Conservation (phyloP, 2,888 invertebrate genomes). For the Limnephilus marmoratus region DNA sequence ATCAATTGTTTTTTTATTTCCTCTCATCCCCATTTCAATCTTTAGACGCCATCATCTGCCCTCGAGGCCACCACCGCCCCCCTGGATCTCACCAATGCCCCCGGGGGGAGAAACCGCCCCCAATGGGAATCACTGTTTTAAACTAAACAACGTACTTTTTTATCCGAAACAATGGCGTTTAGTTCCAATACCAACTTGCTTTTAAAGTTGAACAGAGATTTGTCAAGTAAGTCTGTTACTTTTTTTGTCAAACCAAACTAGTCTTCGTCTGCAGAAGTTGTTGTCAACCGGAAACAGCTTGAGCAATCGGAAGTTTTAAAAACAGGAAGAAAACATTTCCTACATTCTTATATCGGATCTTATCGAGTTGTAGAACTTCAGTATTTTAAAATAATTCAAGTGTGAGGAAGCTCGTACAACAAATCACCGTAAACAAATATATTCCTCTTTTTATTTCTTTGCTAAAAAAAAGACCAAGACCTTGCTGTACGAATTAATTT, state of each 20-base stretch:
- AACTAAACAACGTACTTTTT: not conserved
- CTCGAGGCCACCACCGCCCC: no score
- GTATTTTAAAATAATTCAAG: not conserved
- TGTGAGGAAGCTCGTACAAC: not conserved
- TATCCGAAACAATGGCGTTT: not conserved
- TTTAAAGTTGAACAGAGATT: not conserved
- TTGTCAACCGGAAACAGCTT: not conserved
- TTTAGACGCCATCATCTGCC: no score
- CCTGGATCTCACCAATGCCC: no score
- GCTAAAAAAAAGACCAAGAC: no score
- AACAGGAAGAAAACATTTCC: constrained; percentile 16
- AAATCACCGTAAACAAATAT: not conserved
- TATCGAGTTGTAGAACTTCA: not conserved
- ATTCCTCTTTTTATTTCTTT: not conserved
- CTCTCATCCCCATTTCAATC: no score
- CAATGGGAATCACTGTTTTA: not conserved
- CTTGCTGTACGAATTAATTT: no score
- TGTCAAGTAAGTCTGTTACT: not conserved
- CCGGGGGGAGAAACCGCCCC: no score
- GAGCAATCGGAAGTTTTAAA: not conserved
- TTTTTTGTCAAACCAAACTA: not conserved
- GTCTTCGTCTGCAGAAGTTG: not conserved
- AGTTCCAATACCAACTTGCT: not conserved
- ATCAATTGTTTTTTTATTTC: no score
- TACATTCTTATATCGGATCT: not conserved